These are phyloP conservation scores for Thinocorus orbignyianus DNA, from an alignment of 2,113 vertebrate genomes.

Conservation along the genomic window DNA sequence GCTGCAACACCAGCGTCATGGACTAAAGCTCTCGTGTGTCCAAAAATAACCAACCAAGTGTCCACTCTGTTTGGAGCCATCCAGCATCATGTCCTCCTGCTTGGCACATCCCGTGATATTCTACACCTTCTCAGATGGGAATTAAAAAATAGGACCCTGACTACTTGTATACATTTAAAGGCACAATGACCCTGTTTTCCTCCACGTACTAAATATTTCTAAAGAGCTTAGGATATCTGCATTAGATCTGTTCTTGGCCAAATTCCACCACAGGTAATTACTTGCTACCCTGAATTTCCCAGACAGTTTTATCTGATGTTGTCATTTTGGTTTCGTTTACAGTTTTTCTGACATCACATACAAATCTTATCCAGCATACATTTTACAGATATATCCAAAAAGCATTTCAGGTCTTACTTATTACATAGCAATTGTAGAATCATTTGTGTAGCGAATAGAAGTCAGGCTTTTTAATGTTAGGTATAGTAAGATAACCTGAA, in stretches of 20 bases:
- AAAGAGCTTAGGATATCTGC: not conserved
- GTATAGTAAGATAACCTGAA: not conserved
- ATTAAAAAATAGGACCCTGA: not conserved
- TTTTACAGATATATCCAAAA: not conserved
- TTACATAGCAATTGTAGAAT: not conserved
- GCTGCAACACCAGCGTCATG: not conserved
- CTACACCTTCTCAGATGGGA: conserved; percentile 1
- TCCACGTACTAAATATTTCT: rapidly evolving
- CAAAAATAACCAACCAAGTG: conserved; percentile 31
- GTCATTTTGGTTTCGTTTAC: not conserved
- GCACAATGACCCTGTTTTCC: not conserved
- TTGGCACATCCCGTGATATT: conserved; percentile 10
- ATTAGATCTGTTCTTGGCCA: not conserved
- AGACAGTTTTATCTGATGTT: not conserved
- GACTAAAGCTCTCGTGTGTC: not conserved
- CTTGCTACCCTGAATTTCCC: not conserved
- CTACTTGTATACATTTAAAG: not conserved
- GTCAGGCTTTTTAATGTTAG: rapidly evolving
- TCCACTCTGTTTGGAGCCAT: not conserved
- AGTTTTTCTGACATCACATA: not conserved
- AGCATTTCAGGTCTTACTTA: not conserved
- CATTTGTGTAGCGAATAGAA: not conserved
- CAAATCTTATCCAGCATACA: not conserved
- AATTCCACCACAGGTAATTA: not conserved
- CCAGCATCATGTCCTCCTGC: not conserved